phyloP scores from a whole-genome alignment of 2,888 invertebrate genomes.

The Leucophora obtusa region DNA sequence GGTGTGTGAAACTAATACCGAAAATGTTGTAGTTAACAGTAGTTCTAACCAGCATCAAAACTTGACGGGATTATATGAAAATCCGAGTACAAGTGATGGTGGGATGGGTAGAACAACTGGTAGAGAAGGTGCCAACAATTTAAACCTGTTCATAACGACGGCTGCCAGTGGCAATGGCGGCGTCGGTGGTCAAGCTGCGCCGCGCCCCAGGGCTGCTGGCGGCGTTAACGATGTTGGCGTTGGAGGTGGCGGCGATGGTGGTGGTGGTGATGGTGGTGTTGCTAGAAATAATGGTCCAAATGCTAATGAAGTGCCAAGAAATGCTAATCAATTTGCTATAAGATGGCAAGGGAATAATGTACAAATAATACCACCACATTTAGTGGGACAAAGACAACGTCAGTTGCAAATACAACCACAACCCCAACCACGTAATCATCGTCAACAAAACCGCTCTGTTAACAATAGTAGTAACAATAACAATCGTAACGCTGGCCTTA shows the following conservation, averaged over 20 bases:
- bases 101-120: slow-evolving; percentile 62
- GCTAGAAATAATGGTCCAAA: slow-evolving; percentile 38
- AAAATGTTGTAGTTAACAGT: slow-evolving; percentile 52
- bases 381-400: slow-evolving; percentile 46
- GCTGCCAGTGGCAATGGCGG: slow-evolving; percentile 68
- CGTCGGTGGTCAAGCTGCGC: slow-evolving; percentile 68
- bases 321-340: slow-evolving; percentile 47
- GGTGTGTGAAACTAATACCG: slow-evolving; percentile 78
- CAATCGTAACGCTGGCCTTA: slow-evolving; percentile 57
- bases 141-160: slow-evolving; percentile 62
- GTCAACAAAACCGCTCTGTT: slow-evolving; percentile 54
- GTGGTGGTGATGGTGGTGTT: slow-evolving; percentile 40
- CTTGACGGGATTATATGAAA: slow-evolving; percentile 59
- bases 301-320: too few relatives aligned
- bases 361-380: slow-evolving; percentile 53
- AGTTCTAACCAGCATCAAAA: slow-evolving; percentile 55
- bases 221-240: slow-evolving; percentile 61
- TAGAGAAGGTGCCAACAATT: slow-evolving; percentile 42
- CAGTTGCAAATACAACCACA: slow-evolving; percentile 58
- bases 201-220: slow-evolving; percentile 68
- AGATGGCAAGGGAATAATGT: slow-evolving; percentile 55
- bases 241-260: slow-evolving; percentile 46
- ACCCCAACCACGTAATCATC: slow-evolving; percentile 56
- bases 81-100: slow-evolving; percentile 58
- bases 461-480: too few relatives aligned